Base-by-base conservation (phyloP, 1,140 invertebrate genomes). In the Drosophila kurseongensis region DNA sequence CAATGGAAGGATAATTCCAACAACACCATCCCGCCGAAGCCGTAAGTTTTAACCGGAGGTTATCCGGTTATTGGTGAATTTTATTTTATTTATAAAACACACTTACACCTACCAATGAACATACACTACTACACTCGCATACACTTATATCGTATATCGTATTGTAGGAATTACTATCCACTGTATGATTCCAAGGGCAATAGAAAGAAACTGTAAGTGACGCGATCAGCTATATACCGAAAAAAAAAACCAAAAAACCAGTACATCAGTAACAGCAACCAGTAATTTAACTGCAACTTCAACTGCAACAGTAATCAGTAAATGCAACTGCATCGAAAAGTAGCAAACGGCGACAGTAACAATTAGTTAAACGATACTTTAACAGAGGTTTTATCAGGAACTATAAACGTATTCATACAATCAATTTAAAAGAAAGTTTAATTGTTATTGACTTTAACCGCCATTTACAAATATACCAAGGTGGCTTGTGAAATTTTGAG, bases 1-100 rank as follows among this genome's bases (percentile, higher is more conserved):
- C 94, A 96, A 85, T 97, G 96, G 96, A 93, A 94, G 48, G 96
- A 96, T 86, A 94, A 94, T 27, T 92, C 93, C 27, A 94, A 95
- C 74, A 93, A 93, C 41, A 93, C 93, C 27, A 96, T 97, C 79
- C 94, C 95, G 57, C 93, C 93, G 42, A 94, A 93, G 80, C 93
- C 93, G 95, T 96, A 93, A 94, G 93, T 93, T 61, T 36, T 23
- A 13, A 16, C 3, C 23, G 5, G 0, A 40, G 1, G n/a, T n/a
- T n/a, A n/a, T 16, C 4, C 14, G 63, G 23, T 55, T 42, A 47
- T 55, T 36, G 66, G 65, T 68, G 48, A 36, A 16, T 10, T 32
- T 14, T 41, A 16, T 42, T 18, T 50, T 36, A 12, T 36, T 13
- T 36, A 29, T 35, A 38, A 18, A 47, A 68, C 18, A 68, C 36